A percentile compares a stretch with the other conserved stretches of the same genome.
phyloP scores from a whole-genome alignment of 2,797 vertebrate genomes.

The Spea hammondii region DNA sequence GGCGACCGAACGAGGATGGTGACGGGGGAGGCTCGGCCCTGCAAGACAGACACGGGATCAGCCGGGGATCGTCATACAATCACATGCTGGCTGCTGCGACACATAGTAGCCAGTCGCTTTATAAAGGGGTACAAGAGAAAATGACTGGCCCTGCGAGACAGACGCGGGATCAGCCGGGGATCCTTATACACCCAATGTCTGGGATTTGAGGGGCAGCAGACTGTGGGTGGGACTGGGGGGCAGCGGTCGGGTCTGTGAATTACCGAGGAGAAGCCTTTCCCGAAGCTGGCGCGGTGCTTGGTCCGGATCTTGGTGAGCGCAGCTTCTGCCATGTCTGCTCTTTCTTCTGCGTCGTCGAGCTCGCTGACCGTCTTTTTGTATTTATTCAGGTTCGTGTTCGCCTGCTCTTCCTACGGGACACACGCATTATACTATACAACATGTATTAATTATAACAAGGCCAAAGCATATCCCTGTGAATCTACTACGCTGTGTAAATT shows the following conservation, averaged over 20 bases:
- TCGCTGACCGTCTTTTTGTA: conserved; percentile 65
- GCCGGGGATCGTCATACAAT: no score
- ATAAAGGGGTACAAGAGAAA: no score
- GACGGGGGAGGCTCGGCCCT: conserved; percentile 64
- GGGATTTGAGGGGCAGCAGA: no score
- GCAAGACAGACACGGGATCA: background rate
- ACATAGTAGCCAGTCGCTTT: no score
- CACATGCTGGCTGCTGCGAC: no score
- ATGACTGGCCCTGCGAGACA: no score
- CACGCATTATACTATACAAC: background rate
- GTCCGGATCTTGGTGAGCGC: conserved; percentile 67
- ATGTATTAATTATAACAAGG: no score
- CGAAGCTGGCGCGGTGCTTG: conserved; percentile 68
- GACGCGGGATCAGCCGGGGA: no score
- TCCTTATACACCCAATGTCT: no score
- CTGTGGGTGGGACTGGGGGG: background rate
- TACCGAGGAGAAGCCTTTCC: conserved; percentile 79
- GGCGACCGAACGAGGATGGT: conserved; percentile 68
- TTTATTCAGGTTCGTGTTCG: conserved; percentile 67
- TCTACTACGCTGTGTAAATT: no score
- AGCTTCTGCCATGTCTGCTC: conserved; percentile 62
- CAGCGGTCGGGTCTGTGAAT: conserved; percentile 38
- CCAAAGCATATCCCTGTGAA: no score
- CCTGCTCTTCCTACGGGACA: conserved; percentile 66
- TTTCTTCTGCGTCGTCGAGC: conserved; percentile 66